Evolutionary conservation across 2,888 invertebrate genomes (phyloP).

Genomic region (Amiota mariae): DNA sequence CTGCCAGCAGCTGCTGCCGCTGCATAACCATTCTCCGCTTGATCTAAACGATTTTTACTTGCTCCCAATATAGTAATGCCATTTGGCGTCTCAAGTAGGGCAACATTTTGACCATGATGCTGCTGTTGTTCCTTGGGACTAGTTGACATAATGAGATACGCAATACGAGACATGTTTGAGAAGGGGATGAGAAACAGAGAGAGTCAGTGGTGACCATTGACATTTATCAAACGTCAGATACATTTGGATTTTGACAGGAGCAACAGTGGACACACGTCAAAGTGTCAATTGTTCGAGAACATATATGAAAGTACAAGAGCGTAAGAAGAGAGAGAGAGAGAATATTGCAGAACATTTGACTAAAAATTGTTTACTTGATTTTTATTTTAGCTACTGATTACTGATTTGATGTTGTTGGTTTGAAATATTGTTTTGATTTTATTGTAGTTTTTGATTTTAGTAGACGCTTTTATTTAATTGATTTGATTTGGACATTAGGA

Average conservation of each 20-base stretch:
- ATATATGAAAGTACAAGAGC: conserved; percentile 60
- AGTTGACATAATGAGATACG: not conserved
- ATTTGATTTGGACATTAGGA: not conserved
- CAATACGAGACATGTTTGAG: not conserved
- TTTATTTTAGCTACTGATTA: conserved; percentile 24
- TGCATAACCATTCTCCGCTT: conserved; percentile 21
- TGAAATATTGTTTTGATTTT: not conserved
- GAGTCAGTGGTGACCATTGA: conserved; percentile 2
- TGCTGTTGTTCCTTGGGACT: conserved; percentile 8
- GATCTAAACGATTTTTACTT: conserved; percentile 48
- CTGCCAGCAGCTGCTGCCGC: conserved; percentile 21
- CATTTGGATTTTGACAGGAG: conserved; percentile 31
- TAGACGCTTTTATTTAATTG: conserved; percentile 18
- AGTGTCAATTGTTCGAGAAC: conserved; percentile 21
- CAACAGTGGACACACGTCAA: conserved; percentile 30
- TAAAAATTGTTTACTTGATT: conserved; percentile 38
- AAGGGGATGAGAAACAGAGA: conserved; percentile 1
- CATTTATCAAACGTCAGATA: conserved; percentile 23
- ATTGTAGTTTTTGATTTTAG: conserved; percentile 33
- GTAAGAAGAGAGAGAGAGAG: conserved; percentile 38
- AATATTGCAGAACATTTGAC: conserved; percentile 44
- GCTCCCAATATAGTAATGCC: conserved; percentile 68
- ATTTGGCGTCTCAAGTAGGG: conserved; percentile 70
- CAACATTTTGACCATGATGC: conserved; percentile 69
- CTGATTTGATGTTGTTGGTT: conserved; percentile 27